Base-by-base conservation (phyloP, 2,888 invertebrate genomes). In the Aporophyla lueneburgensis region DNA sequence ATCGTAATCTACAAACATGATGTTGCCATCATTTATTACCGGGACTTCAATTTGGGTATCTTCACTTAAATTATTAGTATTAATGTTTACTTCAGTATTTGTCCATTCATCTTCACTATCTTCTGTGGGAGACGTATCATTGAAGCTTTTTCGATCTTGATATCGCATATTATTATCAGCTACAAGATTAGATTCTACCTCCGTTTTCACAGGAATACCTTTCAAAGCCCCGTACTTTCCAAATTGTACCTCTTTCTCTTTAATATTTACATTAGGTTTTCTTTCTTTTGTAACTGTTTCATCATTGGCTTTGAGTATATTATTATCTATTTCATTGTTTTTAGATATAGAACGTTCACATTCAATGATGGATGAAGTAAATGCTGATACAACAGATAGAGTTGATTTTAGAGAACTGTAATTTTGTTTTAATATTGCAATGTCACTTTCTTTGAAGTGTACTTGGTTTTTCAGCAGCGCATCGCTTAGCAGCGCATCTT, bases 401-500 rank as follows among this genome's bases (percentile, higher is more conserved):
- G 33, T 1, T 6, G 76, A 70, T 10, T 79, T 53, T 1, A 76
- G 21, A 33, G 0, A 16, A 10, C 2, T 2, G 14, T 10, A n/a
- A 7, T 59, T 16, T 43, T 59, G 5, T 76, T 61, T 79, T 6
- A 76, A n/a, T n/a, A 0, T 1, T 6, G 16, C 10, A 1, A 76
- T 69, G 10, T 76, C 33, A 5, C 2, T 58, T 59, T 51, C 2
- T 21, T 59, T 14, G 33, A 78, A 9, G 5, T 59, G 33, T 24
- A 2, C 24, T 0, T 46, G 16, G 33, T 16, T 21, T 53, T 78
- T 77, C 1, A 78, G 27, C 46, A 78, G 6, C 14, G 54, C 6
- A 56, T 78, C 76, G 54, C 54, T 82, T 27, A 76, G 14, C 1
- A 82, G 53, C n/a, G 78, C 78, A 43, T 78, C 81, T 6, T 81